Evolutionary conservation across 1,140 invertebrate species (phyloP), one percentile per base, ranked within the genome.

Genomic region (Eueides isabella): DNA sequence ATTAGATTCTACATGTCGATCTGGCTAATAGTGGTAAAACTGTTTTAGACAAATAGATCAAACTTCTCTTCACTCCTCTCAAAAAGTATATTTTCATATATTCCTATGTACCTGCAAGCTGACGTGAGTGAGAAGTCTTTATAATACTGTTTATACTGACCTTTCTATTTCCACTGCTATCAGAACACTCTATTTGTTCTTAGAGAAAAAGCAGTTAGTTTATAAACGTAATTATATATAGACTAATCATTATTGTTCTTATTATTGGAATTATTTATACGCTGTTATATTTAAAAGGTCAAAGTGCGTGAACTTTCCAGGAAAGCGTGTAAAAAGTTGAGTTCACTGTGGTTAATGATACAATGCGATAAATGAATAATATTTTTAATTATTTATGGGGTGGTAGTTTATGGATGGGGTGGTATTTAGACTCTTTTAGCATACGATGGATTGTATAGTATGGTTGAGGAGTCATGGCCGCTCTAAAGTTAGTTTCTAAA

Each of bases 251-350:
- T 55, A 26, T 55, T 55, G 4, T 55, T 55, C n/a, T 55, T 55
- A 55, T 26, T 26, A 2, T 55, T 55, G 48, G 19, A 11, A 55
- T 55, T 55, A 55, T 55, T 55, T 6, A 44, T 44, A 19, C 19
- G 41, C n/a, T 7, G 6, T 44, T 44, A 44, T 55, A 55, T 55
- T 55, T 55, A 9, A 55, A 55, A 55, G 19, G 44, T 9, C 44
- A 55, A 55, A 55, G 44, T n/a, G 44, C 44, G 19, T 55, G 44
- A 55, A 55, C 44, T 55, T 55, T 55, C 19, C 44, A 30, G 23
- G 65, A 19, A 41, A 62, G 63, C 0, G 44, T 67, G n/a, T 30
- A 61, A 65, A 19, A 35, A 48, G 38, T 61, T 5, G 19, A 55
- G 44, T 55, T 55, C 19, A 55, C 7, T 3, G 2, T 1, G 6